Base-by-base conservation (phyloP, 2,113 vertebrate genomes). In the Phalacrocorax aristotelis region DNA sequence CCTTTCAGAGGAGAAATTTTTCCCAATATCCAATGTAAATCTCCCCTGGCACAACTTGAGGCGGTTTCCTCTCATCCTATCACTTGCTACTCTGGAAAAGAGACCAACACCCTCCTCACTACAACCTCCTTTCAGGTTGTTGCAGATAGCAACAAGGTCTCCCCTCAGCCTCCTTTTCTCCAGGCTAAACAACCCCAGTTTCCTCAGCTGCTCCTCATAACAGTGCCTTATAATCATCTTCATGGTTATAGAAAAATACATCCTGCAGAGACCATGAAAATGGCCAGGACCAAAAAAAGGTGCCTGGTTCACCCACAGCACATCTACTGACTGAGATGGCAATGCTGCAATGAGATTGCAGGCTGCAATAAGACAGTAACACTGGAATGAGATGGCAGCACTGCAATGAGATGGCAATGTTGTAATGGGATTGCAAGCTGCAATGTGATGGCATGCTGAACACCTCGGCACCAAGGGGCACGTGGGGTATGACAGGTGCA, bases 361-460 rank as follows among this genome's bases (percentile, higher is more conserved):
- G 44, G 30, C 71, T 57, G 52, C 30, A 30, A 10, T 13, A 13
- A 12, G 46, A 19, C 15, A 9, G 64, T 9, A 23, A 14, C 3
- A 2, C 30, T 34, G 71, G 15, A n/a, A 44, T 17, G 30, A 77
- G 57, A 30, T 1, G 5, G 38, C 29, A 34, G 25, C 18, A 5
- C 27, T n/a, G 30, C 29, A 9, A 4, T 4, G 30, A 14, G 51
- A 38, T 13, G 11, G 70, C 36, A 72, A 40, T 23, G 27, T 7
- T 82, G 42, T 38, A 55, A 23, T 1, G 8, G 21, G 52, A 38
- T 25, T 9, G 44, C 55, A 71, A 60, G 27, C 15, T 64, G 40
- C 48, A 32, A 32, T 4, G 40, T 1, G 10, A 22, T 0, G 3
- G 64, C 74, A 6, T 10, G 32, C 25, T n/a, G 58, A 42, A 13